Evolutionary conservation across 2,113 vertebrate genomes (phyloP).

Genomic region (Aegithalos caudatus): DNA sequence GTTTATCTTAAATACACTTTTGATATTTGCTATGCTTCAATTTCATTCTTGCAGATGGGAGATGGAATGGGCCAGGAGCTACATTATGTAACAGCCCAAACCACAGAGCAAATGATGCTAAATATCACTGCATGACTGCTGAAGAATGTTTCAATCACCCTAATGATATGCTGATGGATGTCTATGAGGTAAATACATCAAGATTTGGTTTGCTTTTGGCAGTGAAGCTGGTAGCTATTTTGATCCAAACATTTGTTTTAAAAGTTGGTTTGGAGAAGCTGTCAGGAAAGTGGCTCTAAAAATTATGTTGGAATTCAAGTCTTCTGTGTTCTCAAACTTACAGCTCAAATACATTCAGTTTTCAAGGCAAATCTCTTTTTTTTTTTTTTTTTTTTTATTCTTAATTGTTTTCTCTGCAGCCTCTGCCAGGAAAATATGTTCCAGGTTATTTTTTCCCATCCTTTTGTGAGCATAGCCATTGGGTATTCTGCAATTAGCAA

Average conservation of each 20-base stretch:
- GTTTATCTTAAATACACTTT: neutral
- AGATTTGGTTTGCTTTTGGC: neutral
- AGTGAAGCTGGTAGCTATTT: neutral
- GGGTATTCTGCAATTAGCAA: neutral
- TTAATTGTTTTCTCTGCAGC: neutral
- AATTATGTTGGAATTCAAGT: neutral
- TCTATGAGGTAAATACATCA: slow-evolving; percentile 32
- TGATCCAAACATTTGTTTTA: neutral
- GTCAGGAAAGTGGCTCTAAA: neutral
- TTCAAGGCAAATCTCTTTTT: neutral
- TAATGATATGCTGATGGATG: slow-evolving; percentile 58
- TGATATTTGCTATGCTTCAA: neutral
- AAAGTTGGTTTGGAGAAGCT: neutral
- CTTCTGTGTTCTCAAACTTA: neutral
- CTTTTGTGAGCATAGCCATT: slow-evolving; percentile 2
- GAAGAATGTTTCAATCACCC: slow-evolving; percentile 67
- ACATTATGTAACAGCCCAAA: neutral
- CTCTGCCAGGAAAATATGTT: neutral
- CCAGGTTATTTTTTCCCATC: neutral
- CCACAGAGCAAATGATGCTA: neutral
- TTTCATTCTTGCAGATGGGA: slow-evolving; percentile 3
- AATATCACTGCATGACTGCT: slow-evolving; percentile 31
- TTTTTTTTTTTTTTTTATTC: neutral
- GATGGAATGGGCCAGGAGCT: neutral
- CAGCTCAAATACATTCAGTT: neutral